Evolutionary conservation across 2,888 invertebrate species (phyloP), one percentile per base, ranked within the genome.

Genomic region (Lepidonotus clava): DNA sequence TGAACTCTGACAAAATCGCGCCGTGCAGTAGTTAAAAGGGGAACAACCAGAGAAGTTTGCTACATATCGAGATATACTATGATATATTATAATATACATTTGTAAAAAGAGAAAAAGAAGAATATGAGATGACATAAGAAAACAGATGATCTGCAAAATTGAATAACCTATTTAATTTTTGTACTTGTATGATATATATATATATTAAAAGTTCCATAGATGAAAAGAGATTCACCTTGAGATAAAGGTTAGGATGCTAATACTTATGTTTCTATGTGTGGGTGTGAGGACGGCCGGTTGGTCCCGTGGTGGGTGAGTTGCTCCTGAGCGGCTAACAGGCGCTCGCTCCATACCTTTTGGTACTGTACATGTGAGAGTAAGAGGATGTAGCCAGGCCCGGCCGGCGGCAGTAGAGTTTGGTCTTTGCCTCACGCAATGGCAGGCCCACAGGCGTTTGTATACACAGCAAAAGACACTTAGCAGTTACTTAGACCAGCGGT

Each of bases 131-230:
- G 36, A 38, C 34, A 14, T 21, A 18, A 38, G 38, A 34, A 71
- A 36, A n/a, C 34, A 34, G 14, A 71, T 71, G 24, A 41, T 46
- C 80, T 80, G 80, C 80, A 80, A 80, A 80, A 80, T 80, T 80
- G 80, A 80, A 46, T 46, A 80, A 46, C 51, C 80, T 80, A 80
- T 80, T 80, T 80, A 80, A 51, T 80, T 80, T 80, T 80, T 80
- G 80, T 80, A 80, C 80, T 80, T 80, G 46, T 34, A 80, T 51
- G 80, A 80, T 6, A 5, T 34, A 71, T 36, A 71, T 36, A 71
- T 6, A 71, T 71, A 71, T 71, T 36, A 36, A 32, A 80, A 80
- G 80, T 41, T 46, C n/a, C 21, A 24, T 66, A 24, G 51, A 80
- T 32, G 80, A 32, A 80, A 21, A 80, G 41, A 80, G 51, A 80